Conservation (phyloP, 2,888 invertebrate genomes). For the Tetranychus truncatus region DNA sequence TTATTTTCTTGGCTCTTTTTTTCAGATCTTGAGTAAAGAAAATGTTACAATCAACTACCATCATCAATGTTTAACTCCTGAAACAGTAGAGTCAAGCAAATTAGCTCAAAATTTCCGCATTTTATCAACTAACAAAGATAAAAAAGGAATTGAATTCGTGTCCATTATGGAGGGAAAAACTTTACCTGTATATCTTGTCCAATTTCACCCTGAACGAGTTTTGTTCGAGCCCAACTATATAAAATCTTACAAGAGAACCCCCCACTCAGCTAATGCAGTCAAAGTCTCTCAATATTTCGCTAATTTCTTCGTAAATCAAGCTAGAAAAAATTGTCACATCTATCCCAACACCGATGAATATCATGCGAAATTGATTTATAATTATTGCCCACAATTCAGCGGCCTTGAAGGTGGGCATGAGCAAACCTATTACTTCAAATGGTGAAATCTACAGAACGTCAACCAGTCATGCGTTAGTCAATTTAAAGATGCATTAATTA, state of each 20-base stretch:
- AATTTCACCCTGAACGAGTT: conserved; percentile 80
- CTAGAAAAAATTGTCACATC: conserved; percentile 44
- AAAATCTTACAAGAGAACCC: conserved; percentile 35
- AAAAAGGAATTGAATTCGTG: conserved; percentile 47
- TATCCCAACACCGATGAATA: conserved; percentile 34
- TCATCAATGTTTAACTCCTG: conserved; percentile 45
- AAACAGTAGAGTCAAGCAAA: conserved; percentile 40
- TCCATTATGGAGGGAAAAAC: conserved; percentile 48
- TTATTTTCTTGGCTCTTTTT: background rate
- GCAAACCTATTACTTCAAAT: background rate
- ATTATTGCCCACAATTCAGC: background rate
- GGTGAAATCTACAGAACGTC: background rate
- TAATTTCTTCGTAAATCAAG: conserved; percentile 59
- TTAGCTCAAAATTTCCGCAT: conserved; percentile 48
- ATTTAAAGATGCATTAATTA: too few relatives aligned
- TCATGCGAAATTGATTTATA: background rate
- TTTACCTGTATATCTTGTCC: conserved; percentile 59
- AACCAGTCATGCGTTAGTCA: too few relatives aligned
- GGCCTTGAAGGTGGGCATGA: background rate
- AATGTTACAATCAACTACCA: conserved; percentile 56
- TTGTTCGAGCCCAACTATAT: conserved; percentile 50
- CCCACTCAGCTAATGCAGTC: conserved; percentile 47
- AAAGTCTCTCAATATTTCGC: conserved; percentile 53
- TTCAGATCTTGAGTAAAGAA: conserved; percentile 7
- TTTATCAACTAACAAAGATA: conserved; percentile 50